Evolutionary conservation across 1,140 invertebrate species (phyloP), one percentile per base, ranked within the genome.

Genomic region (Drosophila kurseongensis): DNA sequence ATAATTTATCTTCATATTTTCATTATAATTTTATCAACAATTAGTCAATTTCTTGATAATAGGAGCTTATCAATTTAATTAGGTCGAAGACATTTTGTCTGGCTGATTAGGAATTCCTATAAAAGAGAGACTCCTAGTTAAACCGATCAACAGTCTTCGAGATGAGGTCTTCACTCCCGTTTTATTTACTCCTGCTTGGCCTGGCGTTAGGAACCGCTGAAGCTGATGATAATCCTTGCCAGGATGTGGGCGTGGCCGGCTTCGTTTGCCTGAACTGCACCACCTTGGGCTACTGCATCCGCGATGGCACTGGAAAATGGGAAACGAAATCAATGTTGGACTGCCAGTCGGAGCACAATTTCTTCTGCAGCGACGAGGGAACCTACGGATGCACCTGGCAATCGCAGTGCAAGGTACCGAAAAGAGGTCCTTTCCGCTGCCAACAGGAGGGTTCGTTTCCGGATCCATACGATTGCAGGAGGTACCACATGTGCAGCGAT

Each of bases 401-500:
- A 38, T 41, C 78, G 2, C 18, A 69, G 32, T 91, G 89, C 14
- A 50, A 9, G 7, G 77, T 91, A 12, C 72, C 80, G 1, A 74
- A 76, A 38, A 65, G 84, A 14, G 89, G 84, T 5, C 82, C 80
- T 16, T 91, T 91, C 52, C 68, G 67, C 45, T 91, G 90, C 52
- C 90, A 91, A 38, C 76, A 69, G 16, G 41, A 45, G 0, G 92
- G 92, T 10, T 48, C 80, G 1, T 93, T 85, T 47, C 92, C 92
- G 1, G 91, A 93, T 83, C 91, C 92, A 7, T 91, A 92, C 38
- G 78, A 92, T 27, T 93, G 92, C 36, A 81, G 84, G 41, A 78
- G 68, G 32, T 93, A 92, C 48, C 90, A 93, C 52, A 84, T 90
- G 16, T 93, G 92, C 65, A 63, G 51, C n/a, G 61, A 62, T 2